Evolutionary conservation across 2,888 invertebrate species (phyloP).

Genomic region (Junonia oenone): DNA sequence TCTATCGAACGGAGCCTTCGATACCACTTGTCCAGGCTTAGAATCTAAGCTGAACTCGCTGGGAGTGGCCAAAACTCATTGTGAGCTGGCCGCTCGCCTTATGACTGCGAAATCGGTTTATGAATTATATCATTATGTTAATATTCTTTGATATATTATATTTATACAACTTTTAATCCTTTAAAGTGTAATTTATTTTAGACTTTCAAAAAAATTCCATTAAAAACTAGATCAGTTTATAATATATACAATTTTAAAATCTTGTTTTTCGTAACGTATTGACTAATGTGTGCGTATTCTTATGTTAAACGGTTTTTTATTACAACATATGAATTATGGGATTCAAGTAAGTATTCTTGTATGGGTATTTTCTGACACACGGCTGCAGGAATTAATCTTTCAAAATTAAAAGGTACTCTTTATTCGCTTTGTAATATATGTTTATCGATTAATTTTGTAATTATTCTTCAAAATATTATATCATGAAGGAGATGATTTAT

Average conservation of each 20-base stretch:
- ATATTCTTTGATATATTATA: not conserved
- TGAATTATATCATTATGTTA: conserved; percentile 6
- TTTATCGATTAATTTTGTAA: not conserved
- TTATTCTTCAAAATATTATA: not conserved
- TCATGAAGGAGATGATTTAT: not conserved
- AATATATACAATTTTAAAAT: conserved; percentile 1
- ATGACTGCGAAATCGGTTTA: conserved; percentile 7
- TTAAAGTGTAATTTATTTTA: not conserved
- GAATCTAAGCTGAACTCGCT: conserved; percentile 15
- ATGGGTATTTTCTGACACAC: not conserved
- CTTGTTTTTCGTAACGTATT: conserved; percentile 9
- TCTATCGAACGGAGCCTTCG: conserved; percentile 42
- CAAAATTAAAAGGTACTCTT: not conserved
- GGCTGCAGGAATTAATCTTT: not conserved
- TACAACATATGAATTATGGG: conserved; percentile 8
- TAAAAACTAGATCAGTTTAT: conserved; percentile 9
- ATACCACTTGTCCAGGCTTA: conserved; percentile 26
- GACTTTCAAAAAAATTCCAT: not conserved
- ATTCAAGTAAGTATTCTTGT: not conserved
- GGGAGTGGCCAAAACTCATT: conserved; percentile 13
- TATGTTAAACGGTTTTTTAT: conserved; percentile 16
- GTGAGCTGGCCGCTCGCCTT: conserved; percentile 10
- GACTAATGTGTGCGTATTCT: conserved; percentile 10
- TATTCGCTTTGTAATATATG: not conserved
- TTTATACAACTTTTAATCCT: not conserved